A percentile compares a stretch with the other conserved stretches of the same genome.
phyloP scores from a whole-genome alignment of 2,888 invertebrate genomes.

The Acleris sparsana region DNA sequence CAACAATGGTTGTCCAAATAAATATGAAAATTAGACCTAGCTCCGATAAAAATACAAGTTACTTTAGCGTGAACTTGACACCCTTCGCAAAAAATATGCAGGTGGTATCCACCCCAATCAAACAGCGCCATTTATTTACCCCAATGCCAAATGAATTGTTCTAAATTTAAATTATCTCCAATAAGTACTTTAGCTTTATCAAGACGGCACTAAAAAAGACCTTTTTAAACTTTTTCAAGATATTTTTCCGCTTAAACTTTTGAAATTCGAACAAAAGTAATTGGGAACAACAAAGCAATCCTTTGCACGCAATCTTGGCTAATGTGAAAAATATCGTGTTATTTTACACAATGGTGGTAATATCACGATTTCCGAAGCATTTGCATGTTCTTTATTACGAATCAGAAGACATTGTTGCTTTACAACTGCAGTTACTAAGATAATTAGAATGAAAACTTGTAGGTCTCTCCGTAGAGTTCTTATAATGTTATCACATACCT shows the following conservation, averaged over 20 bases:
- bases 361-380: neutral
- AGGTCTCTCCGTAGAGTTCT: too few species aligned
- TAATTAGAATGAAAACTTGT: too few species aligned
- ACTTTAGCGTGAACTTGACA: conserved; percentile 12
- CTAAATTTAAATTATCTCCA: conserved; percentile 24
- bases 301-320: conserved; percentile 23
- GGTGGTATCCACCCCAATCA: conserved; percentile 46
- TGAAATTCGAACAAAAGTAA: conserved; percentile 26
- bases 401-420: neutral
- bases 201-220: conserved; percentile 10
- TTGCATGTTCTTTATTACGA: too few species aligned
- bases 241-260: neutral
- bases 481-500: too few species aligned
- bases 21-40: conserved; percentile 1
- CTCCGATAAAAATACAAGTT: neutral
- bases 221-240: conserved; percentile 13
- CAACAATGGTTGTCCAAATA: conserved; percentile 10
- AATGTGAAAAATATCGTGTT: neutral
- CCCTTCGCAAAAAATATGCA: conserved; percentile 41
- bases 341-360: neutral
- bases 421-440: too few species aligned
- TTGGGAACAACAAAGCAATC: conserved; percentile 11
- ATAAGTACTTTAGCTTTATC: conserved; percentile 1
- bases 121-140: conserved; percentile 44
- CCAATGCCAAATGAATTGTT: conserved; percentile 31